Conservation (phyloP, 1,140 invertebrate genomes). For the Papilio helenus region DNA sequence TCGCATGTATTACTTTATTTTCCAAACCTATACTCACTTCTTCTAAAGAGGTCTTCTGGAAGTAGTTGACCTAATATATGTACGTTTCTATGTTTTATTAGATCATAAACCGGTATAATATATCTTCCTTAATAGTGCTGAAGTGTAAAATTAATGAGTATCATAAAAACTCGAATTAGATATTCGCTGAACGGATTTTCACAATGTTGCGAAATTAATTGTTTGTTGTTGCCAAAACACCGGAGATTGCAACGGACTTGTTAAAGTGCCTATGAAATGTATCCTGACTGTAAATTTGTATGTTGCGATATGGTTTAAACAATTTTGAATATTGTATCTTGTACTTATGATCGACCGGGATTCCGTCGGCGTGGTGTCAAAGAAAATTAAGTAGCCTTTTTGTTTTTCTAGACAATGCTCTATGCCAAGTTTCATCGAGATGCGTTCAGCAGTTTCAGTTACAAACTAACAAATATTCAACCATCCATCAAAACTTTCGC, state of each 20-base stretch:
- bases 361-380: no score
- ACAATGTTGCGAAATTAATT: not conserved
- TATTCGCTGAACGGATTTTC: not conserved
- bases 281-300: conserved; percentile 1
- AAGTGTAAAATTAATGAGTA: conserved; percentile 5
- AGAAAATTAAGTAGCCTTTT: no score
- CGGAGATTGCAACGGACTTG: conserved; percentile 25
- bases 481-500: no score
- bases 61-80: not conserved
- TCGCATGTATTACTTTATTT: no score
- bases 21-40: not conserved
- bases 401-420: no score
- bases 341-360: not conserved
- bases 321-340: not conserved
- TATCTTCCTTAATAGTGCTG: not conserved
- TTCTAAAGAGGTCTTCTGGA: not conserved
- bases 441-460: no score
- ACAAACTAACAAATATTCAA: no score
- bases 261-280: conserved; percentile 24
- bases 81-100: not conserved
- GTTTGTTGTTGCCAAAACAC: conserved; percentile 11
- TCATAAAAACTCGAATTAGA: conserved; percentile 7
- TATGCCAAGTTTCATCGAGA: no score
- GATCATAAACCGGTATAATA: not conserved
- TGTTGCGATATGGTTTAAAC: not conserved